These are phyloP conservation scores for Mallotus villosus DNA, from an alignment of 2,797 vertebrate genomes.

Conservation along the genomic window DNA sequence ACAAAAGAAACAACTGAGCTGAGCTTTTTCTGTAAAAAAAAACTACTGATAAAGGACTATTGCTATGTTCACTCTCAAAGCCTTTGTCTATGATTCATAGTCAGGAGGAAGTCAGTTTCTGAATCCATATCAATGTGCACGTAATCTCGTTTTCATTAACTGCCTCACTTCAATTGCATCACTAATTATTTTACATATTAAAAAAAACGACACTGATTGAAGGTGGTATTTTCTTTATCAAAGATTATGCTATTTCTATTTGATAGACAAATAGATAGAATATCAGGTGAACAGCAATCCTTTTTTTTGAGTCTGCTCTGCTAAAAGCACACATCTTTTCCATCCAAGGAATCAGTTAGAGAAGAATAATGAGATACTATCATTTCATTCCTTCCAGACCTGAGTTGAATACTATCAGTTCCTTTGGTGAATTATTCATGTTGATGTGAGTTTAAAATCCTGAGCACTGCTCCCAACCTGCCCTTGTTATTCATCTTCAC, in stretches of 20 bases:
- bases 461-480: constrained; percentile 57
- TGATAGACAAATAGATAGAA: too few species aligned
- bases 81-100: constrained; percentile 61
- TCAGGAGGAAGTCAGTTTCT: constrained; percentile 50
- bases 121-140: constrained; percentile 66
- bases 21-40: constrained; percentile 41
- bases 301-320: constrained; percentile 50
- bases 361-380: constrained; percentile 65
- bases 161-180: constrained; percentile 49
- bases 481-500: constrained; percentile 42
- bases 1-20: constrained; percentile 39
- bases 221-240: constrained; percentile 58
- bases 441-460: constrained; percentile 67
- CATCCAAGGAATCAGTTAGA: constrained; percentile 44
- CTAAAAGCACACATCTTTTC: constrained; percentile 48
- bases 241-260: constrained; percentile 56
- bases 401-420: constrained; percentile 64
- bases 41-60: constrained; percentile 51
- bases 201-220: constrained; percentile 45
- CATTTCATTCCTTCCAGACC: constrained; percentile 59
- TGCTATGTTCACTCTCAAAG: constrained; percentile 44
- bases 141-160: constrained; percentile 62
- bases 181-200: constrained; percentile 67
- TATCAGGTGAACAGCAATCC: constrained; percentile 39
- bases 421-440: constrained; percentile 77